These are phyloP conservation scores for Limanda limanda DNA, from an alignment of 2,113 vertebrate species.

Conservation along the genomic window DNA sequence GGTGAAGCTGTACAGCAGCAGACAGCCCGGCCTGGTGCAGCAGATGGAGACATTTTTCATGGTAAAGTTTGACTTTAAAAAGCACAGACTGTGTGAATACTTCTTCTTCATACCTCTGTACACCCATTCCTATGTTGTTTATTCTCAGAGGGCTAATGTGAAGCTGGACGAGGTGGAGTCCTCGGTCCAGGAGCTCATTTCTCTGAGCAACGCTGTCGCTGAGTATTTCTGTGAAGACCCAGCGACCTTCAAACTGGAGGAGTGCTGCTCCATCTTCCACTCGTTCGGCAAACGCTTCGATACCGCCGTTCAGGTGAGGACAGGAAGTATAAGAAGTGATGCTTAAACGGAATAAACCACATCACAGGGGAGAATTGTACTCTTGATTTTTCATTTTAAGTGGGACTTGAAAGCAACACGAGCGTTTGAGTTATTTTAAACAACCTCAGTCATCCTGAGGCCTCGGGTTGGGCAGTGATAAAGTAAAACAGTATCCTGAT, in stretches of 20 bases:
- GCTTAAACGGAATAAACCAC: too few species aligned
- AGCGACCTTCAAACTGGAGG: conserved; percentile 78
- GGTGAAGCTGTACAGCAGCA: conserved; percentile 68
- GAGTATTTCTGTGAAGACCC: conserved; percentile 86
- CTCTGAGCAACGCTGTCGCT: conserved; percentile 69
- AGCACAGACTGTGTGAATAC: too few species aligned
- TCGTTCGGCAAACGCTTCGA: conserved; percentile 82
- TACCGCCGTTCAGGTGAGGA: conserved; percentile 72
- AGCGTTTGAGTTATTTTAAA: too few species aligned
- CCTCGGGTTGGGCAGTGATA: too few species aligned
- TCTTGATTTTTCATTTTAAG: background rate
- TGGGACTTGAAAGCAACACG: too few species aligned
- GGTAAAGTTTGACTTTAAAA: conserved; percentile 51
- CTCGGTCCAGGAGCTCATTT: conserved; percentile 64
- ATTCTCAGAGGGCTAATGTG: conserved; percentile 74
- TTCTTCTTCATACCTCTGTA: background rate
- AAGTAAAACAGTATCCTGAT: too few species aligned
- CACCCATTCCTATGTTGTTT: background rate
- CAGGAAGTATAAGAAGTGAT: background rate
- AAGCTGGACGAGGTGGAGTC: conserved; percentile 65
- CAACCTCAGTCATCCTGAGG: too few species aligned
- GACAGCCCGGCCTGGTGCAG: conserved; percentile 60
- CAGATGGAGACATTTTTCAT: conserved; percentile 79
- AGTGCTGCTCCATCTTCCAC: conserved; percentile 84
- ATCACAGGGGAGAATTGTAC: background rate